Evolutionary conservation across 2,888 invertebrate genomes (phyloP).

Genomic region (Suillia variegata): DNA sequence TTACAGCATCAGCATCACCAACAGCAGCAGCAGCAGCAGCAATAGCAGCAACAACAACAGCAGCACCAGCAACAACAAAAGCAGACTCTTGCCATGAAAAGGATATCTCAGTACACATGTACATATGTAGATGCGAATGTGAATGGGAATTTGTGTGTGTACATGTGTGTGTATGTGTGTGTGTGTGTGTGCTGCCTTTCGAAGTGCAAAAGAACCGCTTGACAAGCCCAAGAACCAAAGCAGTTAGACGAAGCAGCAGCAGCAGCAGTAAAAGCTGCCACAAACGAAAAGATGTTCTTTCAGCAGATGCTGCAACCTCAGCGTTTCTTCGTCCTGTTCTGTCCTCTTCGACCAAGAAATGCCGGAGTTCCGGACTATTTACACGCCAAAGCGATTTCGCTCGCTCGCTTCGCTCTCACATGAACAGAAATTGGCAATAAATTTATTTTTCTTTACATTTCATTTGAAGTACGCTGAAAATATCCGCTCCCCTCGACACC

Average conservation of each 20-base stretch:
- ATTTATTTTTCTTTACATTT: slow-evolving; percentile 51
- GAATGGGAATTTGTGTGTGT: too few species aligned
- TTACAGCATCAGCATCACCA: too few species aligned
- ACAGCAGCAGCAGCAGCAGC: too few species aligned
- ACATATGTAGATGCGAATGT: background rate
- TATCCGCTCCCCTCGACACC: too few species aligned
- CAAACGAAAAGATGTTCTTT: background rate
- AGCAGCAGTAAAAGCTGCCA: background rate
- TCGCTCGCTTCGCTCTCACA: background rate
- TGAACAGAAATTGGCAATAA: slow-evolving; percentile 46
- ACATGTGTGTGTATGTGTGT: background rate
- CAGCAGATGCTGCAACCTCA: background rate
- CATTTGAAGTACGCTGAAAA: background rate
- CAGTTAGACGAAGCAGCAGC: background rate
- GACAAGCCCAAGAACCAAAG: background rate
- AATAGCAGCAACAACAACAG: too few species aligned
- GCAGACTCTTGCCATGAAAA: too few species aligned
- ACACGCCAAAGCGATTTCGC: background rate
- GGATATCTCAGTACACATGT: slow-evolving; percentile 25
- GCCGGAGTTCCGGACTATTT: background rate
- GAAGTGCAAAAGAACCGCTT: background rate
- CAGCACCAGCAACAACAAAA: too few species aligned
- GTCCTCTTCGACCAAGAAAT: background rate
- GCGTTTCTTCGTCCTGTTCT: too few species aligned
- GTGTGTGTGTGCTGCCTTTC: background rate